These are phyloP conservation scores for Falco peregrinus DNA, from an alignment of 2,797 vertebrate genomes.

Conservation along the genomic window DNA sequence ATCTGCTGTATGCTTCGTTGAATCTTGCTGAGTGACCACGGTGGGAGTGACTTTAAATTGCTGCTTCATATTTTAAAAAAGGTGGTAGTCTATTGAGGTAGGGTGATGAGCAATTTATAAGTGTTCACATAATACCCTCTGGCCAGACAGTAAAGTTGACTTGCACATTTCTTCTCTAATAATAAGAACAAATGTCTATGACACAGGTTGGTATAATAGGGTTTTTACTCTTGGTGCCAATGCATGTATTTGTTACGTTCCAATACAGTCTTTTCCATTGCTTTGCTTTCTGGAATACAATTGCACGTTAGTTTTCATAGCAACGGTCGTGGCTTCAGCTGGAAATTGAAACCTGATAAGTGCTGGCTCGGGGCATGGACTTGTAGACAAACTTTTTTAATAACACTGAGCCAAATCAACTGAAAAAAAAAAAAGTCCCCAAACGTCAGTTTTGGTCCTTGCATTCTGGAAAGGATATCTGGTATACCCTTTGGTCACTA, in stretches of 20 bases:
- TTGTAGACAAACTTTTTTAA: constrained; percentile 11
- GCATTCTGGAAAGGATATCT: background rate
- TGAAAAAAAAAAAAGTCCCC: background rate
- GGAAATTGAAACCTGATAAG: constrained; percentile 63
- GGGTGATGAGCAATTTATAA: background rate
- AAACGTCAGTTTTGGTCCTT: background rate
- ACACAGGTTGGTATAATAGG: background rate
- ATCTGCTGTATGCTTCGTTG: background rate
- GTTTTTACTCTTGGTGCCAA: background rate
- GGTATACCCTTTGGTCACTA: background rate
- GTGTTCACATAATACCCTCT: background rate
- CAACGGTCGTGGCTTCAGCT: constrained; percentile 47
- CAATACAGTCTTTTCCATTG: background rate
- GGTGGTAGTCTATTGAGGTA: background rate
- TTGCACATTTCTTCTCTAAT: background rate
- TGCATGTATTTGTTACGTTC: background rate
- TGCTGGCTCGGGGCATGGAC: background rate
- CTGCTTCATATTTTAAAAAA: background rate
- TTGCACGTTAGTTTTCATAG: constrained; percentile 58
- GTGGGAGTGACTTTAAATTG: background rate
- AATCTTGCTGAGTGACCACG: background rate
- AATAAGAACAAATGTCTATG: background rate
- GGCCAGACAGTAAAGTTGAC: background rate
- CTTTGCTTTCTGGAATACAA: constrained; percentile 40
- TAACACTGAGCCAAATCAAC: constrained; percentile 15